These are phyloP conservation scores for Pseudomugil gertrudae DNA, from an alignment of 2,797 vertebrate species.

Conservation along the genomic window DNA sequence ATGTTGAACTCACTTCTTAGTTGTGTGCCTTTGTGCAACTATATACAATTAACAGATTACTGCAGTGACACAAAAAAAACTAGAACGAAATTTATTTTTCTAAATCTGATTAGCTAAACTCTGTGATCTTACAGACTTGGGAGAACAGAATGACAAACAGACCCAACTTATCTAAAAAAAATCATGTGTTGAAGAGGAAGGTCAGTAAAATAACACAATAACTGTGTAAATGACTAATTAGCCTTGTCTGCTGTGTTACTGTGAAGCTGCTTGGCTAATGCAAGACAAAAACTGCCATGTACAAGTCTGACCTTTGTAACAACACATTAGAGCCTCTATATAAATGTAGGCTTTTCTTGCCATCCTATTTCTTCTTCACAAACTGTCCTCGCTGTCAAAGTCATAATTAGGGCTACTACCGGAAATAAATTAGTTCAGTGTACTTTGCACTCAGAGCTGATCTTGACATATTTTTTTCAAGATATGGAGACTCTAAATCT, in stretches of 20 bases:
- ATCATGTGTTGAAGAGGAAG: slow-evolving; percentile 11
- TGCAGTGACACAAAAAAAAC: background rate
- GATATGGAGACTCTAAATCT: slow-evolving; percentile 13
- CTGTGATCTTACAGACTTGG: background rate
- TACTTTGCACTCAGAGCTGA: slow-evolving; percentile 13
- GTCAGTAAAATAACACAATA: slow-evolving; percentile 6
- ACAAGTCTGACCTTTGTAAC: slow-evolving; percentile 63
- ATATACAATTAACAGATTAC: background rate
- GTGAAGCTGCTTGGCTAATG: slow-evolving; percentile 46
- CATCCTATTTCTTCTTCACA: slow-evolving; percentile 41
- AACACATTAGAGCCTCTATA: slow-evolving; percentile 41
- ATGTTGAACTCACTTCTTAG: background rate
- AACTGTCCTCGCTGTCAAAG: slow-evolving; percentile 34
- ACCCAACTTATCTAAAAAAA: background rate
- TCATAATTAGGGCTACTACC: slow-evolving; percentile 49
- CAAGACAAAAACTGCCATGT: slow-evolving; percentile 52
- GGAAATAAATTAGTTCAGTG: slow-evolving; percentile 45
- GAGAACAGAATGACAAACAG: background rate
- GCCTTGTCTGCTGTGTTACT: slow-evolving; percentile 44
- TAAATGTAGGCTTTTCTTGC: slow-evolving; percentile 42
- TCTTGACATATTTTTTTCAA: slow-evolving; percentile 30
- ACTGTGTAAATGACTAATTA: slow-evolving; percentile 49
- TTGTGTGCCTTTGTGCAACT: background rate
- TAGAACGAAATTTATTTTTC: background rate
- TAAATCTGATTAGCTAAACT: background rate